Evolutionary conservation across 2,888 invertebrate species (phyloP).

Genomic region (Sepioteuthis lessoniana): DNA sequence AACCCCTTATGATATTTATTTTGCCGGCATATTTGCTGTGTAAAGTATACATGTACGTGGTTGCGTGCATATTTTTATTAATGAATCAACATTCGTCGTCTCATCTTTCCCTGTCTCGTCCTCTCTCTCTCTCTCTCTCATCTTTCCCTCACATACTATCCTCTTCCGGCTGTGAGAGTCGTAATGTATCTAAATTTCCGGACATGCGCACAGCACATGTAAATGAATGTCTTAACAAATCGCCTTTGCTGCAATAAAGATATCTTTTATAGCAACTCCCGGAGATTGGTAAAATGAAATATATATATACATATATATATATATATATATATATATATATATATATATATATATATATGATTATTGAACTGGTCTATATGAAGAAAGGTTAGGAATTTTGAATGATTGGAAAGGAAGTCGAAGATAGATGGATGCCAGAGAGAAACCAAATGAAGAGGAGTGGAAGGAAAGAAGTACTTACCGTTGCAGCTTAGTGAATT

Average conservation of each 20-base stretch:
- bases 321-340: conserved; percentile 33
- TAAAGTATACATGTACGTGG: not conserved
- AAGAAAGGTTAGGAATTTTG: not conserved
- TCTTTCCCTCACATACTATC: not conserved
- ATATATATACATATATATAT: not conserved
- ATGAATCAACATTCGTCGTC: not conserved
- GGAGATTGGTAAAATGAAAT: not conserved
- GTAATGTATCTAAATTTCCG: conserved; percentile 33
- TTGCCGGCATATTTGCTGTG: not conserved
- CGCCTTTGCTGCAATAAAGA: not conserved
- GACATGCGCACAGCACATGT: conserved; percentile 33
- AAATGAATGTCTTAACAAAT: conserved; percentile 24
- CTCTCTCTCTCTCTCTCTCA: not conserved
- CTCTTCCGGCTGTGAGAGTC: not conserved
- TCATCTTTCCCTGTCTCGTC: not conserved
- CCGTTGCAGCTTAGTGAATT: not conserved
- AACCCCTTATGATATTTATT: not conserved
- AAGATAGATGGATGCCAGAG: not conserved
- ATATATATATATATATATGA: not conserved
- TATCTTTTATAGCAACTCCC: conserved; percentile 21
- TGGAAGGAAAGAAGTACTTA: not conserved
- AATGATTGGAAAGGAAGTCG: not conserved
- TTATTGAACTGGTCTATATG: not conserved
- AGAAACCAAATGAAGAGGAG: not conserved
- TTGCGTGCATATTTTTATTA: not conserved